Evolutionary conservation across 2,797 vertebrate species (phyloP).

Genomic region (Tenualosa ilisha): DNA sequence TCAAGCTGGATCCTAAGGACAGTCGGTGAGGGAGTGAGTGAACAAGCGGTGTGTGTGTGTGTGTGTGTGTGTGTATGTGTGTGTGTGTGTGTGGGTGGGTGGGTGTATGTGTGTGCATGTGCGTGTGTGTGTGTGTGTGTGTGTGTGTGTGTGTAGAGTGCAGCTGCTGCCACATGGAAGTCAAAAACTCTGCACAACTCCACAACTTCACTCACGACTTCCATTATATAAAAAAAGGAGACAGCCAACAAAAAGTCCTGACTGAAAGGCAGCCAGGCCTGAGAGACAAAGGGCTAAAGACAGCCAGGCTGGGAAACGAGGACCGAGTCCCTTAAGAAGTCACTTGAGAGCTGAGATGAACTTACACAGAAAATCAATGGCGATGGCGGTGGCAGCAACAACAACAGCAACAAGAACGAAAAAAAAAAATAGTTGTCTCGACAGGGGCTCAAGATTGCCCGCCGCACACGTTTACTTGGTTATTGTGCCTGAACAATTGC

Average conservation of each 20-base stretch:
- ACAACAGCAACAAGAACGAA: neutral
- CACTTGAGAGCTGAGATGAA: neutral
- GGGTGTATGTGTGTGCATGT: neutral
- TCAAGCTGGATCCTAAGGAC: slow-evolving; percentile 24
- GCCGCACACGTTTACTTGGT: neutral
- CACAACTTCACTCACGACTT: neutral
- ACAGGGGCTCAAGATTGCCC: neutral
- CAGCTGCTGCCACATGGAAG: neutral
- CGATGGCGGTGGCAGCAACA: neutral
- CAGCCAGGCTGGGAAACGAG: neutral
- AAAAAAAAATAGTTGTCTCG: neutral
- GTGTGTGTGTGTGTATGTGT: neutral
- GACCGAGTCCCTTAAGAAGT: neutral
- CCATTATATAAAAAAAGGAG: neutral
- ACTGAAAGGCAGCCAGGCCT: neutral
- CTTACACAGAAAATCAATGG: slow-evolving; percentile 10
- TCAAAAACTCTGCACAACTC: neutral
- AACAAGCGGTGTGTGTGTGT: neutral
- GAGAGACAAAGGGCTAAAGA: slow-evolving; percentile 21
- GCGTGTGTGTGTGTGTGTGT: neutral
- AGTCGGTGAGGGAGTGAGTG: slow-evolving; percentile 52
- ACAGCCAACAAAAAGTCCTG: neutral
- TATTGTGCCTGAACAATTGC: neutral
- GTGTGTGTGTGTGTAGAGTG: too few species aligned
- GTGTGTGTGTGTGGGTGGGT: neutral